phyloP scores from a whole-genome alignment of 2,888 invertebrate species.

The Autographa pulchrina region DNA sequence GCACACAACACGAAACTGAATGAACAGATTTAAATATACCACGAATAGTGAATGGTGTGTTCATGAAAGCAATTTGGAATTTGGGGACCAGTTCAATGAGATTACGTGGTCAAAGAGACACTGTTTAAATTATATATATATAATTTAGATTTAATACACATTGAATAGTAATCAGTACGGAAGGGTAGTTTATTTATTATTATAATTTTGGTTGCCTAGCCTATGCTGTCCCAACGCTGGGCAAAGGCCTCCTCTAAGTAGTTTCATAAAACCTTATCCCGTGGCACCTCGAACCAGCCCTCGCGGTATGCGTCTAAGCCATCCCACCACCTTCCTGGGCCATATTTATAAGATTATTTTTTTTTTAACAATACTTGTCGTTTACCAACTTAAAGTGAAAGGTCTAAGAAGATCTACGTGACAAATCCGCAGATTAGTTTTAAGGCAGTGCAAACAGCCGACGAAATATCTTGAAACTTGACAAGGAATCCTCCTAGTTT shows the following conservation, averaged over 20 bases:
- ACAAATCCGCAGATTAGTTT: background rate
- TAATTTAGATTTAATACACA: background rate
- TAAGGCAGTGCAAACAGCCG: slow-evolving; percentile 1
- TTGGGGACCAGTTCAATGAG: background rate
- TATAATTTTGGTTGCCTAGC: too few species aligned
- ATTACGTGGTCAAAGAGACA: background rate
- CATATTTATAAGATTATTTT: too few species aligned
- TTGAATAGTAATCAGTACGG: background rate
- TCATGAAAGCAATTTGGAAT: background rate
- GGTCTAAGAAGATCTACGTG: background rate
- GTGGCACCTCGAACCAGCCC: too few species aligned
- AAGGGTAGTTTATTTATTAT: background rate
- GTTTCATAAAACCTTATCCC: too few species aligned
- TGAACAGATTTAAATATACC: background rate
- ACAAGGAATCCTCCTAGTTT: background rate
- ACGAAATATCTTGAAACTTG: background rate
- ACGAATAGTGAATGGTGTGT: background rate
- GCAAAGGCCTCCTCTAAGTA: too few species aligned
- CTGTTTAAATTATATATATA: background rate
- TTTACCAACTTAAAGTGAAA: too few species aligned
- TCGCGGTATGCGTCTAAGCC: too few species aligned
- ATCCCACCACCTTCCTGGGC: too few species aligned
- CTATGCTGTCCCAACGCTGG: too few species aligned
- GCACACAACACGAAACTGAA: background rate
- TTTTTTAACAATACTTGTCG: too few species aligned